Base-by-base conservation (phyloP, 1,140 invertebrate genomes). In the Pseudomyrmex flavicornis region DNA sequence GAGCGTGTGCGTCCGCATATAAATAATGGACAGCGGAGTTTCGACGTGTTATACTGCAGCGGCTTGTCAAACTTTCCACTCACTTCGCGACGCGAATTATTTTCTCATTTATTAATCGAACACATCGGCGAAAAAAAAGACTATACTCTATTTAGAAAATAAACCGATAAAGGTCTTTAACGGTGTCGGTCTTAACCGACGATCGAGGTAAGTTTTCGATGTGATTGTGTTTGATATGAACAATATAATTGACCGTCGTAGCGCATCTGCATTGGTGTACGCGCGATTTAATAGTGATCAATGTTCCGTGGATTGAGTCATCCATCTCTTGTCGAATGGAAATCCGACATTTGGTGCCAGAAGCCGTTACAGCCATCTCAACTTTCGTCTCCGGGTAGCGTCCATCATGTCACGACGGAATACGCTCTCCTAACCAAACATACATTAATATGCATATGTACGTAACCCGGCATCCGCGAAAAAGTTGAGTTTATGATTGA, bases 311-410 rank as follows among this genome's bases (percentile, higher is more conserved):
- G 56, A 89, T 86, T 59, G 88, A 65, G 83, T 56, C 76, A 89
- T 89, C 88, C 88, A 89, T 89, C 88, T 89, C 77, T 83, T 58
- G 73, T 85, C 72, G 69, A 89, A 89, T 79, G 79, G 85, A 73
- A 85, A 80, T 88, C 79, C 84, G 70, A 88, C 70, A 85, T 83
- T 77, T 69, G 79, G 69, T 76, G 83, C 72, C 88, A 86, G 65
- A 66, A 75, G 72, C 75, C 82, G 66, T 72, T 88, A 75, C 80
- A 65, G 70, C 77, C 75, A 83, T 65, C 56, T 85, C 77, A 88
- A 88, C 87, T 88, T 88, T 82, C 82, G 83, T 80, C 65, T 88
- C 70, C 68, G 68, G 35, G 73, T 77, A 70, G 72, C 83, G 87
- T 88, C 87, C 86, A 88, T 88, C 87, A 88, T 82, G 79, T 61